A percentile compares a stretch with the other conserved stretches of the same genome.
phyloP scores from a whole-genome alignment of 2,113 vertebrate genomes.

The Callopanchax toddi region DNA sequence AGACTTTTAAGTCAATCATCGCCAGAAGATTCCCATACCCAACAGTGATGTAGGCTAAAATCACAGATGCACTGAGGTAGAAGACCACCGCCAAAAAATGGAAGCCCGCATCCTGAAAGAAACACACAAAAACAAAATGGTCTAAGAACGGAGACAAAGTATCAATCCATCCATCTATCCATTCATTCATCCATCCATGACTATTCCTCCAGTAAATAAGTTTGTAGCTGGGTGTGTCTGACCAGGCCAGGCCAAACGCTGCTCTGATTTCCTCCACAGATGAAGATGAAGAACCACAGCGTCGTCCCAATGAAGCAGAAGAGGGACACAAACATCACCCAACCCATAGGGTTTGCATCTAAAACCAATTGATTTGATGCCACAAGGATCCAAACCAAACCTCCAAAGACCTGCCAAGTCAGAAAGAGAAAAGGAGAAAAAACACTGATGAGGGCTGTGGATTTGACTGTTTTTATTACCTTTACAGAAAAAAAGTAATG shows the following conservation, averaged over 20 bases:
- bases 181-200: too few relatives aligned
- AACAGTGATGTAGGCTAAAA: slow-evolving; percentile 58
- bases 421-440: neutral
- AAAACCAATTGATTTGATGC: too few relatives aligned
- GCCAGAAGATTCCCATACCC: accelerated
- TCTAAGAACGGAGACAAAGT: too few relatives aligned
- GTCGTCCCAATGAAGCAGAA: slow-evolving; percentile 84
- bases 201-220: neutral
- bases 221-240: slow-evolving; percentile 38
- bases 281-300: slow-evolving; percentile 77
- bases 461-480: too few relatives aligned
- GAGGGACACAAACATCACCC: slow-evolving; percentile 87
- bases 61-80: slow-evolving; percentile 83
- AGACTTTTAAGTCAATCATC: slow-evolving; percentile 1
- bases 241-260: slow-evolving; percentile 82
- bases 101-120: slow-evolving; percentile 78
- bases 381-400: slow-evolving; percentile 85
- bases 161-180: neutral
- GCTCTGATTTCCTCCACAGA: slow-evolving; percentile 75
- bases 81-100: slow-evolving; percentile 79
- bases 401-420: slow-evolving; percentile 81
- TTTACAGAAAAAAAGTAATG: too few relatives aligned
- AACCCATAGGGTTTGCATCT: slow-evolving; percentile 77
- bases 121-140: neutral
- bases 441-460: slow-evolving; percentile 1